Evolutionary conservation across 2,797 vertebrate genomes (phyloP).

Genomic region (Peromyscus attwateri): DNA sequence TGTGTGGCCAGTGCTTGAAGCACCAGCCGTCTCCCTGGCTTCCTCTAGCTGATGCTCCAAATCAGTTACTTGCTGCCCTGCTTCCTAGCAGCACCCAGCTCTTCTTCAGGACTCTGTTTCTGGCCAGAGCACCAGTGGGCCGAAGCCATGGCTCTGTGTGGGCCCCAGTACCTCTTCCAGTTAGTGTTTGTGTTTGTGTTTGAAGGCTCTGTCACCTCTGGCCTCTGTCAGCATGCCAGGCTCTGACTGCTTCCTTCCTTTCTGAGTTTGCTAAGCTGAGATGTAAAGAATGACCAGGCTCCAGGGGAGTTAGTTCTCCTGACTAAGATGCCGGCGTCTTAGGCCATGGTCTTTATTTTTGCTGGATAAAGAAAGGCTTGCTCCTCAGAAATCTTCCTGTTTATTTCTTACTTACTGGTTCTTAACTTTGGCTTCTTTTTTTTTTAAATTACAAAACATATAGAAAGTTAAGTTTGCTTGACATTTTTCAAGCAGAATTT

Average conservation of each 20-base stretch:
- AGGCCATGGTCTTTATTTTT: background rate
- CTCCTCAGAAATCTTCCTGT: constrained; percentile 10
- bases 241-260: background rate
- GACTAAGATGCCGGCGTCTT: background rate
- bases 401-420: background rate
- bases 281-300: constrained; percentile 8
- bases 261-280: background rate
- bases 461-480: background rate
- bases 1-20: background rate
- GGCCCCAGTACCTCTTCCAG: background rate
- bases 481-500: background rate
- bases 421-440: background rate
- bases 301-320: background rate
- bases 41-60: background rate
- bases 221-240: background rate
- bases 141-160: background rate
- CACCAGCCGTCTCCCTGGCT: background rate
- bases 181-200: background rate
- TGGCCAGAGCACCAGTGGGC: background rate
- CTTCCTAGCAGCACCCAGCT: background rate
- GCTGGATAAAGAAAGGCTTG: background rate
- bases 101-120: background rate
- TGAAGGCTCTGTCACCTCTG: background rate
- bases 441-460: background rate
- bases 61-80: background rate